Conservation (phyloP, 64 coral and sea anemone species). For the Actinia equina region DNA sequence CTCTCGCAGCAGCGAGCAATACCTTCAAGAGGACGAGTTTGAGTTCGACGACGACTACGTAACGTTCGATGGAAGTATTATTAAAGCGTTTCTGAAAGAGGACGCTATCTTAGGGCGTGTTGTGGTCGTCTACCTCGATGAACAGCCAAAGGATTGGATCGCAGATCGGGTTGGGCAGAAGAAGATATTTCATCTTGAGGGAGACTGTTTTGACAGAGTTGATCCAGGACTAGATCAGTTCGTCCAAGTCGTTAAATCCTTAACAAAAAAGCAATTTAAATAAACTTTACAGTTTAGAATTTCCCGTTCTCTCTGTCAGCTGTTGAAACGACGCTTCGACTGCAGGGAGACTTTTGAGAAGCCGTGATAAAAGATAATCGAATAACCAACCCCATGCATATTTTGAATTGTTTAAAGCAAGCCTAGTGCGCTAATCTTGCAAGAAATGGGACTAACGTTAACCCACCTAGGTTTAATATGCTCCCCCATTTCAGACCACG, state of each 20-base stretch:
- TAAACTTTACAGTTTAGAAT: background rate
- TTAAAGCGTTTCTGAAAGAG: constrained; percentile 43
- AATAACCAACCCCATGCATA: too few species aligned
- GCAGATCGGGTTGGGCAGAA: constrained; percentile 9
- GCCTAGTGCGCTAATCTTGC: too few species aligned
- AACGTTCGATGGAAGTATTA: constrained; percentile 51
- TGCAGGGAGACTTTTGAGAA: too few species aligned
- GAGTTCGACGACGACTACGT: constrained; percentile 36
- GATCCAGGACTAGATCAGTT: constrained; percentile 47
- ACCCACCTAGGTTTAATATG: too few species aligned
- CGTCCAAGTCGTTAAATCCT: constrained; percentile 30
- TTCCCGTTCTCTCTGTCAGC: background rate
- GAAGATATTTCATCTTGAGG: constrained; percentile 36
- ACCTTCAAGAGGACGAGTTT: constrained; percentile 24
- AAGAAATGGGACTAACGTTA: too few species aligned
- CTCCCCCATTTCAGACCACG: too few species aligned
- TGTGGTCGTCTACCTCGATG: constrained; percentile 30
- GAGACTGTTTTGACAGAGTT: constrained; percentile 19
- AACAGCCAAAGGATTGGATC: constrained; percentile 35
- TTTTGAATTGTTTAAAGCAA: too few species aligned
- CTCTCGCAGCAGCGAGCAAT: constrained; percentile 35
- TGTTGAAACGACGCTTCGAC: too few species aligned
- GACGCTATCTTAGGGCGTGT: constrained; percentile 24
- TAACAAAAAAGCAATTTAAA: constrained; percentile 26
- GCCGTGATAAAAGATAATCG: too few species aligned